Base-by-base conservation (phyloP, 1,140 invertebrate species). In the Phymastichus coffea region DNA sequence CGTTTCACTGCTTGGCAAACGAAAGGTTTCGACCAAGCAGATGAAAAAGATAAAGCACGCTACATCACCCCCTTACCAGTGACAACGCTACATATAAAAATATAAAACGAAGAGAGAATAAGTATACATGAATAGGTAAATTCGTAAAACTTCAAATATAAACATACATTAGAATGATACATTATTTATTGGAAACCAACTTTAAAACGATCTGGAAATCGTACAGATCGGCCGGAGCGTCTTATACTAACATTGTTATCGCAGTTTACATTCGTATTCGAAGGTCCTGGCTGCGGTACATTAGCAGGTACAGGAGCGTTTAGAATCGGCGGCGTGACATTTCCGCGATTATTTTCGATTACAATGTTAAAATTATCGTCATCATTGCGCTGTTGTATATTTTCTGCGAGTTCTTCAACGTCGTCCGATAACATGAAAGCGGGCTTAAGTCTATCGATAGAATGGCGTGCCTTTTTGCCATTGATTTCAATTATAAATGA, bases 281-380 rank as follows among this genome's bases (percentile, higher is more conserved):
- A n/a, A 53, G 46, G 44, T n/a, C n/a, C n/a, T n/a, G n/a, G n/a
- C n/a, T n/a, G n/a, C n/a, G n/a, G n/a, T n/a, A n/a, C n/a, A n/a
- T 20, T 0, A 77, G 70, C 28, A 37, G 14, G 57, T 65, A 70
- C 1, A 70, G 23, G 73, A 69, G 14, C 73, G 73, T 41, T 73
- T 65, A 6, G 60, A 57, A 19, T 49, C 46, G 3, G 40, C 65
- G 1, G 37, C 17, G 2, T 73, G 57, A 15, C 70, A 67, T 55
- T 66, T 67, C 23, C 48, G 64, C 0, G 66, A 35, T 48, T 71
- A 74, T 2, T 44, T 61, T 37, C 12, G 9, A 9, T 49, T 3
- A 14, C 9, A 17, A 3, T 17, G 23, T n/a, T 53, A 43, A 2
- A 14, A 22, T 26, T 19, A 35, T 22, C 28, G 25, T 43, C 14